Evolutionary conservation across 2,113 vertebrate genomes (phyloP).

Genomic region (Tyto alba): DNA sequence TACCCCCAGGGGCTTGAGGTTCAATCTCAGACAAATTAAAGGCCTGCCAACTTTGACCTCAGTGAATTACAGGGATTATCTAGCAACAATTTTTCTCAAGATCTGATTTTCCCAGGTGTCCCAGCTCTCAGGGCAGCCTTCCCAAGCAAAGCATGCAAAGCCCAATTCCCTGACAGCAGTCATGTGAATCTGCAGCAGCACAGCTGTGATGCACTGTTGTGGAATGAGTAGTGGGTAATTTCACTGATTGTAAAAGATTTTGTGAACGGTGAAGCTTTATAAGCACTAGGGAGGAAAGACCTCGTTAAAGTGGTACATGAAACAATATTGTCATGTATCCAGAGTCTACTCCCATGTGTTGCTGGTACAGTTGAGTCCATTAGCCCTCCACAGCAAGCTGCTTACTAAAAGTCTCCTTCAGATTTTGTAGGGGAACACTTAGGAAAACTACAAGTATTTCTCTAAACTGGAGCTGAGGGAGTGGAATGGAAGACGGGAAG

Average conservation of each 20-base stretch:
- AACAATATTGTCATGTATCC: background rate
- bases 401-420: background rate
- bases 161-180: background rate
- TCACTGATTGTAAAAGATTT: background rate
- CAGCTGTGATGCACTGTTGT: background rate
- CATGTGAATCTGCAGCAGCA: background rate
- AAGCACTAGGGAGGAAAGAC: background rate
- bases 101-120: conserved; percentile 11
- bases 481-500: background rate
- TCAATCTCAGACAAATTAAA: conserved; percentile 52
- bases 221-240: background rate
- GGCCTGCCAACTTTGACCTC: conserved; percentile 9
- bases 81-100: conserved; percentile 30
- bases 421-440: background rate
- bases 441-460: background rate
- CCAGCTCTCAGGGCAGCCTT: background rate
- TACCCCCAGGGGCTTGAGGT: background rate
- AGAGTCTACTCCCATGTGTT: background rate
- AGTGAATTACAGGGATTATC: conserved; percentile 21
- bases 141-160: background rate
- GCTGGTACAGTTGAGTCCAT: background rate
- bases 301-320: background rate
- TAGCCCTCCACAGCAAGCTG: background rate
- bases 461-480: background rate
- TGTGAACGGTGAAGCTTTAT: background rate